Percentiles rank a stretch among this genome's conserved stretches.
Conservation (phyloP, 2,797 vertebrate genomes). For the Siniperca scherzeri region DNA sequence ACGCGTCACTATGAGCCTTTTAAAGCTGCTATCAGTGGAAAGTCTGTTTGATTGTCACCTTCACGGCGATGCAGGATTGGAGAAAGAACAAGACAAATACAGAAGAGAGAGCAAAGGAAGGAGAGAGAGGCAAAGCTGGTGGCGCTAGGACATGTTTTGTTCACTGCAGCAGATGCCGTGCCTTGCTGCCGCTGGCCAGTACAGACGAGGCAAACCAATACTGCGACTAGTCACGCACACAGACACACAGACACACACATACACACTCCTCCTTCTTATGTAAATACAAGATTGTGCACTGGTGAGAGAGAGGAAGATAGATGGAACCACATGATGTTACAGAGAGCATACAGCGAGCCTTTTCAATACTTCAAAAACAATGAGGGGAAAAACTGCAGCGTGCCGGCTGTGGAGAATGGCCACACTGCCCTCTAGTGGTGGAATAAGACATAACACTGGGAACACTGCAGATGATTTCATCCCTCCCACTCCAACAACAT, state of each 20-base stretch:
- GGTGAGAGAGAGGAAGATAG: constrained; percentile 63
- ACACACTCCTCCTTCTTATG: constrained; percentile 56
- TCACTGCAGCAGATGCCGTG: constrained; percentile 59
- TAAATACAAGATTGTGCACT: constrained; percentile 71
- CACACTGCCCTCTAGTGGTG: constrained; percentile 69
- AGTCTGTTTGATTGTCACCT: constrained; percentile 52
- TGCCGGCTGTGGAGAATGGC: constrained; percentile 30
- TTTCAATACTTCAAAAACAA: constrained; percentile 59
- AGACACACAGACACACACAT: constrained; percentile 26
- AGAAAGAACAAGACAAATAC: constrained; percentile 45
- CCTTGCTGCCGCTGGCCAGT: constrained; percentile 38
- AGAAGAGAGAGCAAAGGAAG: constrained; percentile 13
- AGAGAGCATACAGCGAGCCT: constrained; percentile 53
- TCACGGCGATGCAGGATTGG: constrained; percentile 32
- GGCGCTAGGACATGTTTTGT: constrained; percentile 36
- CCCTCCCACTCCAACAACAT: constrained; percentile 21
- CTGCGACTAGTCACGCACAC: constrained; percentile 36
- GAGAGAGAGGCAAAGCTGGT: constrained; percentile 12
- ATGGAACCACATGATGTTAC: constrained; percentile 64
- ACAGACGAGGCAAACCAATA: constrained; percentile 42
- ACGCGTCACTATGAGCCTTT: constrained; percentile 4
- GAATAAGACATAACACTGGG: background rate
- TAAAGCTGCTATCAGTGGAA: constrained; percentile 4
- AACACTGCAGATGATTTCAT: constrained; percentile 51
- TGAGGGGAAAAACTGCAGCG: background rate